Evolutionary conservation across 2,113 vertebrate species (phyloP), one percentile per base, ranked within the genome.

Genomic region (Dunckerocampus dactyliophorus): DNA sequence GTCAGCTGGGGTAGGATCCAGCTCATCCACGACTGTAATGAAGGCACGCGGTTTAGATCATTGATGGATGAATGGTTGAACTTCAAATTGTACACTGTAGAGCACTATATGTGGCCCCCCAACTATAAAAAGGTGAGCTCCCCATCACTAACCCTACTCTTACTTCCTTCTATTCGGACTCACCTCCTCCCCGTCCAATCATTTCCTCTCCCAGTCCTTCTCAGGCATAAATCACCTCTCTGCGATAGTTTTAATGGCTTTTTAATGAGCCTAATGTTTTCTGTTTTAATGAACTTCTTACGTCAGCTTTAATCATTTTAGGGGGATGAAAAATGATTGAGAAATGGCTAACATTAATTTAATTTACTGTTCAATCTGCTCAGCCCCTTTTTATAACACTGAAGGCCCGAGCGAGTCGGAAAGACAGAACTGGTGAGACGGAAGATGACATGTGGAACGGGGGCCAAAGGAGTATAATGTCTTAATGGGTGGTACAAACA

Each of bases 201-300:
- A 84, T 83, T 82, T 82, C 86, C 82, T 83, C 82, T 80, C 77
- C 74, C 75, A 80, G 80, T 85, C 75, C 49, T 80, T 79, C 72
- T 80, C 82, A 75, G 69, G 90, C 92, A 95, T 94, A 92, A 94
- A 95, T 95, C 92, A 93, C 75, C 88, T 85, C 73, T 87, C 83
- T 76, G 64, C 89, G 88, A 90, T 93, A 89, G 90, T 92, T 91
- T 93, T 96, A 95, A 96, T 95, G 90, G 91, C 80, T 95, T 96
- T 95, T 94, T 95, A 96, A 97, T 94, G 93, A 94, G 92, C 83
- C 87, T 93, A 93, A 93, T 94, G 92, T 93, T 98, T 97, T 94
- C 85, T 75, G 72, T 94, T 97, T 94, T 95, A 96, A 95, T 94
- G 92, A 95, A 91, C 92, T 90, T 93, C 92, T 95, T 93, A 92